phyloP scores from a whole-genome alignment of 2,797 vertebrate genomes.

The Gobionotothen gibberifrons region DNA sequence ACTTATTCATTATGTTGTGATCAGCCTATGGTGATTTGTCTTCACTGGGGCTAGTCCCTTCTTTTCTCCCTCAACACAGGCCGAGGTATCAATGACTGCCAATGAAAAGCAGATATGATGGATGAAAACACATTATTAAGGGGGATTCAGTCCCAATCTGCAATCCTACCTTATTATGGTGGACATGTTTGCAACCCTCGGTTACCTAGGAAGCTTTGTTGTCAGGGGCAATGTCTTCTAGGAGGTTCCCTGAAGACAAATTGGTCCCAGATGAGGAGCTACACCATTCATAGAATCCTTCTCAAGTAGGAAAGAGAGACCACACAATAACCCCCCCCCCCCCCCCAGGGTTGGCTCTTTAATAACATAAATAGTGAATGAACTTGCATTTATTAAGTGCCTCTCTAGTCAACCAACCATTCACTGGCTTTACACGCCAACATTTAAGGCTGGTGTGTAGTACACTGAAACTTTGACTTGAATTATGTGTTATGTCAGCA shows the following conservation, averaged over 20 bases:
- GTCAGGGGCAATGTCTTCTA: conserved; percentile 15
- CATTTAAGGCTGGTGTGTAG: no score
- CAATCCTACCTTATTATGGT: conserved; percentile 13
- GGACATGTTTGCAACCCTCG: background rate
- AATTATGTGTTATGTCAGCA: no score
- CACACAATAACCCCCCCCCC: conserved; percentile 1
- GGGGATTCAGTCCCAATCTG: conserved; percentile 7
- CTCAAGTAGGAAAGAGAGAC: background rate
- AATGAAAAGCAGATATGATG: conserved; percentile 43
- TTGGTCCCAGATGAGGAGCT: conserved; percentile 10
- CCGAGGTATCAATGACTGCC: conserved; percentile 40
- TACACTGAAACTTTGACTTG: no score
- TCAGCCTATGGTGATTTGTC: conserved; percentile 47
- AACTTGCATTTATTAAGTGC: no score
- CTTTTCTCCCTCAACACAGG: conserved; percentile 12
- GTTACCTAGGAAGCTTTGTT: conserved; percentile 10
- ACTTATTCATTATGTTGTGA: conserved; percentile 56
- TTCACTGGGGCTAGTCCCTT: conserved; percentile 1
- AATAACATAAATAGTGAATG: background rate
- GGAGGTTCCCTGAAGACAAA: conserved; percentile 26
- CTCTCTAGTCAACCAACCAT: no score
- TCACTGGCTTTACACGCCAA: no score
- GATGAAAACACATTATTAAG: conserved; percentile 34
- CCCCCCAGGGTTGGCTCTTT: background rate
- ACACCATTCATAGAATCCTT: conserved; percentile 18